Evolutionary conservation across 2,797 vertebrate genomes (phyloP).

Genomic region (Cuniculus paca): DNA sequence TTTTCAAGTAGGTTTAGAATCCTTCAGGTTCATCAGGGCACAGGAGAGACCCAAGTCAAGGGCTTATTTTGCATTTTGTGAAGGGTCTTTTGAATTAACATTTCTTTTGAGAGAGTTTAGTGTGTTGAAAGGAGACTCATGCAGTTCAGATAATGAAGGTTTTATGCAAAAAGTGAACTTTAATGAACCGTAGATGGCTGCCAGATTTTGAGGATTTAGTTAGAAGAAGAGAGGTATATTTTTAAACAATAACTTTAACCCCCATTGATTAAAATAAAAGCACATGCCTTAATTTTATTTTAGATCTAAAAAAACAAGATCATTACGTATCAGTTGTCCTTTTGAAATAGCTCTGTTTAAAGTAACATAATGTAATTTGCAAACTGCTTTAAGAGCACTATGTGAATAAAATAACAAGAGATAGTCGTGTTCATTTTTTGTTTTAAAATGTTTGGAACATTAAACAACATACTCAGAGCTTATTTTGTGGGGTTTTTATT

Average conservation of each 20-base stretch:
- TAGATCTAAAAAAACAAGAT: neutral
- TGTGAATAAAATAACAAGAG: conserved; percentile 48
- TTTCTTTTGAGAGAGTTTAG: neutral
- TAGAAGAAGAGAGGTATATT: conserved; percentile 38
- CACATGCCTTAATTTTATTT: conserved; percentile 63
- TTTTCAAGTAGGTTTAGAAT: conserved; percentile 37
- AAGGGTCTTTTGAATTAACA: conserved; percentile 52
- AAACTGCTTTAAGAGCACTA: conserved; percentile 9
- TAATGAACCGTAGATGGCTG: conserved; percentile 51
- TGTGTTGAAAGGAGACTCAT: conserved; percentile 58
- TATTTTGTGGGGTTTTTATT: neutral
- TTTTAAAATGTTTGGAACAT: conserved; percentile 48
- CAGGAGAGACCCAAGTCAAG: neutral
- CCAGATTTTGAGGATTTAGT: conserved; percentile 66
- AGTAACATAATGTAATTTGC: conserved; percentile 10
- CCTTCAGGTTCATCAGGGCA: neutral
- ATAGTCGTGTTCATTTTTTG: conserved; percentile 35
- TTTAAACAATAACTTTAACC: conserved; percentile 64
- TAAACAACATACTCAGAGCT: conserved; percentile 32
- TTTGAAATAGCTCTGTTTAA: conserved; percentile 47
- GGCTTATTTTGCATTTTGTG: conserved; percentile 45
- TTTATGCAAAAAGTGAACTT: conserved; percentile 74
- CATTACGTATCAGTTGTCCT: neutral
- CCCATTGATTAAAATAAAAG: conserved; percentile 66
- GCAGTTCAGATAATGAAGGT: conserved; percentile 63